These are phyloP conservation scores for Tupaia chinensis DNA, from an alignment of 2,113 vertebrate genomes.

Conservation along the genomic window DNA sequence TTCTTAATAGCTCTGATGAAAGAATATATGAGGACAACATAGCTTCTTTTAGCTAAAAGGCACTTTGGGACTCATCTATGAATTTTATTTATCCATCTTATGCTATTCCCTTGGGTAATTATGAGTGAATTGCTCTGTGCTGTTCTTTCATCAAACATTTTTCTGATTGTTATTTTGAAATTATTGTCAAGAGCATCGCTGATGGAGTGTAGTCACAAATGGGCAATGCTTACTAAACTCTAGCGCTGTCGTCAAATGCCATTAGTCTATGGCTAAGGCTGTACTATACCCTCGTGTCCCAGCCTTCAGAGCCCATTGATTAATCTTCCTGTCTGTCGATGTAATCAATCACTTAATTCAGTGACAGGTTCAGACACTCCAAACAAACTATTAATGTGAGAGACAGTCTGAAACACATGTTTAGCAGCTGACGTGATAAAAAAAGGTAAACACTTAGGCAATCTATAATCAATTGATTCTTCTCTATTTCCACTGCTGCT, in stretches of 20 bases:
- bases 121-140: neutral
- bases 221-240: neutral
- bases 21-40: neutral
- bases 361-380: neutral
- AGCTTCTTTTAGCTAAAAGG: neutral
- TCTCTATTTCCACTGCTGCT: neutral
- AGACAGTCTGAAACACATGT: neutral
- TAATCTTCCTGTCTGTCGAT: neutral
- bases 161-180: slow-evolving; percentile 46
- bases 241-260: neutral
- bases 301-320: slow-evolving; percentile 24
- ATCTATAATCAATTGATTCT: neutral
- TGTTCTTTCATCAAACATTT: neutral
- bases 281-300: neutral
- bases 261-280: neutral
- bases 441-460: neutral
- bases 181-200: neutral
- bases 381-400: neutral
- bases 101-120: neutral
- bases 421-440: neutral
- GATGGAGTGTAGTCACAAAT: neutral
- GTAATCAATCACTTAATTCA: neutral
- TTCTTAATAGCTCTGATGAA: neutral
- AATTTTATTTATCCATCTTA: slow-evolving; percentile 47
- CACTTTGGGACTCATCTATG: neutral